Percentiles rank a stretch among this genome's conserved stretches.
phyloP scores from a whole-genome alignment of 2,797 vertebrate species.

The Tokudaia tokunoshimensis region DNA sequence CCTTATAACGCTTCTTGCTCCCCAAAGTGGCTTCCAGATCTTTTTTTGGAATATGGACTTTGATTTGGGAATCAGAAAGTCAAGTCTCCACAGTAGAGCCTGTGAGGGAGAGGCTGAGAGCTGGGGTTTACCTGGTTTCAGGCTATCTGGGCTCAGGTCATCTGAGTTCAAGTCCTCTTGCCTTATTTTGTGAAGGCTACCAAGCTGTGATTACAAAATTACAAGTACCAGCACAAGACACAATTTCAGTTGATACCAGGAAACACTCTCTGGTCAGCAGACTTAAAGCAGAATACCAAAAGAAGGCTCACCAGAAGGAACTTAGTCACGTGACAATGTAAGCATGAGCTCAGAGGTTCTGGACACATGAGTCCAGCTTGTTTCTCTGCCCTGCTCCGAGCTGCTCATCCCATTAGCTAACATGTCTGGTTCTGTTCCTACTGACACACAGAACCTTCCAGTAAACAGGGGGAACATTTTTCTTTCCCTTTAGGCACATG shows the following conservation, averaged over 20 bases:
- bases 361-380: neutral
- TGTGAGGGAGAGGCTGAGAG: neutral
- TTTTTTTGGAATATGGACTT: neutral
- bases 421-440: neutral
- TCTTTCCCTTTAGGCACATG: neutral
- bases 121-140: neutral
- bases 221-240: neutral
- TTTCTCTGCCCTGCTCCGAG: neutral
- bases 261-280: neutral
- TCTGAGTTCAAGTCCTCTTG: neutral
- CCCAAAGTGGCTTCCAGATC: neutral
- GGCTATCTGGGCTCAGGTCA: neutral
- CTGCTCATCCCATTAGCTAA: neutral
- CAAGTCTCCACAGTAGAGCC: neutral
- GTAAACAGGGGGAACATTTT: neutral
- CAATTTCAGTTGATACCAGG: neutral
- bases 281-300: neutral
- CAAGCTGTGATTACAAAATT: neutral
- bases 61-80: neutral
- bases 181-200: neutral
- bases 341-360: accelerated
- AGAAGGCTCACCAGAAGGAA: neutral
- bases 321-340: neutral
- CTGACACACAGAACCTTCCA: accelerated
- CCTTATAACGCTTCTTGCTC: neutral